Evolutionary conservation across 1,140 invertebrate species (phyloP), one percentile per base, ranked within the genome.

Genomic region (Drosophila azteca): DNA sequence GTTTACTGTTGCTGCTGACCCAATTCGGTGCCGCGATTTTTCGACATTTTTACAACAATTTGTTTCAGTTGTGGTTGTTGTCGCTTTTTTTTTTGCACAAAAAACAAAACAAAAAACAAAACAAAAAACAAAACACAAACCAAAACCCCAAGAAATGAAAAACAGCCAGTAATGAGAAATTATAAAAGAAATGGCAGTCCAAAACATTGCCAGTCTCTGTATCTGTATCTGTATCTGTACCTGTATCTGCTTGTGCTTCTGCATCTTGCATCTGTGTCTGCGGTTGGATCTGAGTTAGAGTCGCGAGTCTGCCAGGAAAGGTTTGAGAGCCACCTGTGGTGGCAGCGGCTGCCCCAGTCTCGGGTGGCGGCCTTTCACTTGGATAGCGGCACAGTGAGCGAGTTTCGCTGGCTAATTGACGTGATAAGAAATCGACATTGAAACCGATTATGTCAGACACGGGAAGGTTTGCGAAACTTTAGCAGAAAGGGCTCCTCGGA

Each of bases 1-100:
- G 83, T 88, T 88, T 88, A 61, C 61, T 39, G 82, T 51, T 51
- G 72, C 62, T 61, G 74, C 66, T 88, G 83, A 88, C 83, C 83
- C 72, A 88, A 89, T 88, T 88, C 88, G 68, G 44, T 57, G 76
- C 79, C 65, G 73, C 83, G 78, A 66, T 79, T 70, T 83, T 74
- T 81, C 68, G 77, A 81, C 73, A 79, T 85, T 75, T 81, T 81
- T 81, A 84, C 81, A 80, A 73, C 66, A 24, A 62, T 78, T 71
- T 51, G 13, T 53, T 26, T 54, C 6, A 44, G 43, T 43, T 48
- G 35, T 35, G 53, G 26, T 54, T 41, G 22, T 45, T 60, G 50
- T 55, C 22, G 24, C 41, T 44, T 48, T 66, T 75, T n/a, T 82
- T 82, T 75, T 83, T 60, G 75, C 79, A 71, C 58, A 80, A 73